These are phyloP conservation scores for Odontocolon sp. DNA, from an alignment of 2,888 invertebrate genomes.

Conservation along the genomic window DNA sequence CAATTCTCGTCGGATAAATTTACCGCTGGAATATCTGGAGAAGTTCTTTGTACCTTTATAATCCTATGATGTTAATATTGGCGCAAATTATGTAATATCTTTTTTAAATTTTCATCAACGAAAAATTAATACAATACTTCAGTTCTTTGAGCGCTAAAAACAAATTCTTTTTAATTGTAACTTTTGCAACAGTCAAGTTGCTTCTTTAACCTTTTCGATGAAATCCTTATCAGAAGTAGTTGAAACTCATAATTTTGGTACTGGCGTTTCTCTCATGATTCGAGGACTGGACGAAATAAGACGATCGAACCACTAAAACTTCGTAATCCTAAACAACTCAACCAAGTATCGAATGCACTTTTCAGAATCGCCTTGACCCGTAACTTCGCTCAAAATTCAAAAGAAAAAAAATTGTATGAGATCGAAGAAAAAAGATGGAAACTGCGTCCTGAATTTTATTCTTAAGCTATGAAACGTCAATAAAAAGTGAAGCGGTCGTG, in stretches of 20 bases:
- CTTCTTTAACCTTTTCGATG: no score
- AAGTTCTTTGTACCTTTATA: no score
- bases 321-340: not conserved
- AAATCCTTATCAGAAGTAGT: no score
- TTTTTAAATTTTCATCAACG: no score
- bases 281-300: not conserved
- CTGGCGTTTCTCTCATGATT: not conserved
- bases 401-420: not conserved
- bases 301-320: not conserved
- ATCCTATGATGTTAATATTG: no score
- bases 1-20: no score
- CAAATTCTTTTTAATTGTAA: no score
- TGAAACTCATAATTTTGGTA: not conserved
- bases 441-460: not conserved
- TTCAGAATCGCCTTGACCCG: not conserved
- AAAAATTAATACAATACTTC: no score
- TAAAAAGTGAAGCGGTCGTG: constrained; percentile 6
- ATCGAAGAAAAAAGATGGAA: not conserved
- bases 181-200: no score
- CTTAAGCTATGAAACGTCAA: not conserved
- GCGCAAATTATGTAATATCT: no score
- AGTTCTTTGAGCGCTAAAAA: no score
- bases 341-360: not conserved
- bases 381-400: not conserved
- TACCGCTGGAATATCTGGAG: no score